Percentiles rank a stretch among this genome's conserved stretches.
Conservation (phyloP, 2,888 invertebrate genomes). For the Epinotia bilunana region DNA sequence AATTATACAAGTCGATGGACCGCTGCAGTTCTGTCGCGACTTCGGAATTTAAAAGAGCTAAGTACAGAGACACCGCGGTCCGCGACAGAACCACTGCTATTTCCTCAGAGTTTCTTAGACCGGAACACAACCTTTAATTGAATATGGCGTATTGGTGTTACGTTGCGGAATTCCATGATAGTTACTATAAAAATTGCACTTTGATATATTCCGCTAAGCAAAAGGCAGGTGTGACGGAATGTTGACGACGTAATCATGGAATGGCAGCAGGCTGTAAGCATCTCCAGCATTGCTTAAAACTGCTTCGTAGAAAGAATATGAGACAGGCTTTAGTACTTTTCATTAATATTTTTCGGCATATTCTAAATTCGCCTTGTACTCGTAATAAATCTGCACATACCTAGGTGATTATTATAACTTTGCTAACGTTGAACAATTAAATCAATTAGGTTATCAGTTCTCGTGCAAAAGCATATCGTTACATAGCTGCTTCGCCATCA, state of each 20-base stretch:
- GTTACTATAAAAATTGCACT: not conserved
- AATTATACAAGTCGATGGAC: no score
- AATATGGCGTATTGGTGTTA: not conserved
- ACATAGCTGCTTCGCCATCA: not conserved
- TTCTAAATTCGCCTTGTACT: no score
- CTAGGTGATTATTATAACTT: not conserved
- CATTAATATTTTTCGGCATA: no score
- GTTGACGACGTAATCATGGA: no score
- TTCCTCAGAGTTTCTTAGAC: not conserved
- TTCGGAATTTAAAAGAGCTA: not conserved
- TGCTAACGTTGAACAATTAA: slow-evolving; percentile 16
- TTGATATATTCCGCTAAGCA: not conserved
- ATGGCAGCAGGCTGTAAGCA: not conserved
- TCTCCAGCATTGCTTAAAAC: not conserved
- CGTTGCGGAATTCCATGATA: not conserved
- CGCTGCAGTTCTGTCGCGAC: not conserved
- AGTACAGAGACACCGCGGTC: not conserved
- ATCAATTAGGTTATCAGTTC: slow-evolving; percentile 9
- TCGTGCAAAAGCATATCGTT: slow-evolving; percentile 15
- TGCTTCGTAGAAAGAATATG: not conserved
- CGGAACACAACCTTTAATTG: not conserved
- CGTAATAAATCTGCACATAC: no score
- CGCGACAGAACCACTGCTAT: not conserved
- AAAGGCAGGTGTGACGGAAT: not conserved
- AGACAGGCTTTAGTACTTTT: no score